phyloP scores from a whole-genome alignment of 2,797 vertebrate species.

The Dromococcyx pavoninus region DNA sequence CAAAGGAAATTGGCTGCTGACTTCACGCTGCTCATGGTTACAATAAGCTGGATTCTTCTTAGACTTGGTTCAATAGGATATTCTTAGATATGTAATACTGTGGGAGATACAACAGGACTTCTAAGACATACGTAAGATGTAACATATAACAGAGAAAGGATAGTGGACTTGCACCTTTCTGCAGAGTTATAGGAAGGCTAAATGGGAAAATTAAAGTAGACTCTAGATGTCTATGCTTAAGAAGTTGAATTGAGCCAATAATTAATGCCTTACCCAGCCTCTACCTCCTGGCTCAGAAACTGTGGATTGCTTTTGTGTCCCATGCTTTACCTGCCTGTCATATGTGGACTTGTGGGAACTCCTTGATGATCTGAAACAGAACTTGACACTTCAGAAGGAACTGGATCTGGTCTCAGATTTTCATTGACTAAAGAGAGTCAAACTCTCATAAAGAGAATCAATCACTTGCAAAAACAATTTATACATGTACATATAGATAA shows the following conservation, averaged over 20 bases:
- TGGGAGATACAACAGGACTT: background rate
- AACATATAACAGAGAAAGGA: background rate
- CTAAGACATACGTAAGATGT: too few species aligned
- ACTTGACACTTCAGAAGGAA: background rate
- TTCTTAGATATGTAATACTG: background rate
- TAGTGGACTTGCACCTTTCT: background rate
- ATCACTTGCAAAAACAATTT: background rate
- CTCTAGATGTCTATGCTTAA: background rate
- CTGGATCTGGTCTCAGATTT: background rate
- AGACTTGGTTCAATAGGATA: background rate
- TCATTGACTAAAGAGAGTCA: background rate
- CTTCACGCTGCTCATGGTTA: background rate
- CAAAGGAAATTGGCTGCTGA: background rate
- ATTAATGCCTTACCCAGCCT: background rate
- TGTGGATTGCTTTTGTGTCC: background rate
- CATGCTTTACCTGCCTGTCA: background rate
- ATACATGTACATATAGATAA: background rate
- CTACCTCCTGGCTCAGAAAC: background rate
- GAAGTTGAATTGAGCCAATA: background rate
- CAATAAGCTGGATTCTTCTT: background rate
- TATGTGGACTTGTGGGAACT: background rate
- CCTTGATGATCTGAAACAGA: background rate
- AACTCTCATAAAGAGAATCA: background rate
- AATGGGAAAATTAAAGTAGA: background rate
- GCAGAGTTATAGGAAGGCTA: background rate